Percentiles rank a stretch among this genome's conserved stretches.
Conservation (phyloP, 2,888 invertebrate genomes). For the Drosophila eohydei region DNA sequence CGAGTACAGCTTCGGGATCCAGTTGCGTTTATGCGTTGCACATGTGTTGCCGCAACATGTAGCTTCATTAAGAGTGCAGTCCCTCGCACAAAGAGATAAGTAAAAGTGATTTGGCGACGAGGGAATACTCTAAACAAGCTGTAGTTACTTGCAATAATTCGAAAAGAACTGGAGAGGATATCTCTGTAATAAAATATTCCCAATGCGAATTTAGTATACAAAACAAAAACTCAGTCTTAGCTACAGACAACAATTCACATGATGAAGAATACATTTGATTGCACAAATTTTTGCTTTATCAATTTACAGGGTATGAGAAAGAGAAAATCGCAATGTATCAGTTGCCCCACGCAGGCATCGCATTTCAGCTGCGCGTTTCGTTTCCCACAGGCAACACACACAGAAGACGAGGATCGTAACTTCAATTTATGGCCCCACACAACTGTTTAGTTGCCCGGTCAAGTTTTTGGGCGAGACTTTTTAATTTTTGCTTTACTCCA, state of each 20-base stretch:
- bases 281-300: background rate
- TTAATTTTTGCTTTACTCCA: conserved; percentile 56
- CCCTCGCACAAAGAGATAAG: conserved; percentile 5
- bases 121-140: background rate
- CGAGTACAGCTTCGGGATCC: conserved; percentile 32
- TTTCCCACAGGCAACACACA: conserved; percentile 44
- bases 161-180: background rate
- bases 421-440: conserved; percentile 54
- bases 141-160: too few relatives aligned
- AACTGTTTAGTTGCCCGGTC: conserved; percentile 14
- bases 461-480: conserved; percentile 27
- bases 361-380: conserved; percentile 40
- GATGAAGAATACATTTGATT: background rate
- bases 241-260: background rate
- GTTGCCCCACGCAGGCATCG: conserved; percentile 44
- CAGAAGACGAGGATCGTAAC: conserved; percentile 31
- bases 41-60: conserved; percentile 74
- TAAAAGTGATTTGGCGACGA: conserved; percentile 3
- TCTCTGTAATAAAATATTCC: background rate
- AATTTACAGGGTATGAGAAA: conserved; percentile 3
- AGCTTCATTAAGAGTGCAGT: conserved; percentile 60
- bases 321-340: conserved; percentile 46
- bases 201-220: background rate
- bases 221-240: background rate
- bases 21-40: conserved; percentile 29